Evolutionary conservation across 92 coral and sea anemone species (phyloP).

Genomic region (Scolanthus callimorphus): DNA sequence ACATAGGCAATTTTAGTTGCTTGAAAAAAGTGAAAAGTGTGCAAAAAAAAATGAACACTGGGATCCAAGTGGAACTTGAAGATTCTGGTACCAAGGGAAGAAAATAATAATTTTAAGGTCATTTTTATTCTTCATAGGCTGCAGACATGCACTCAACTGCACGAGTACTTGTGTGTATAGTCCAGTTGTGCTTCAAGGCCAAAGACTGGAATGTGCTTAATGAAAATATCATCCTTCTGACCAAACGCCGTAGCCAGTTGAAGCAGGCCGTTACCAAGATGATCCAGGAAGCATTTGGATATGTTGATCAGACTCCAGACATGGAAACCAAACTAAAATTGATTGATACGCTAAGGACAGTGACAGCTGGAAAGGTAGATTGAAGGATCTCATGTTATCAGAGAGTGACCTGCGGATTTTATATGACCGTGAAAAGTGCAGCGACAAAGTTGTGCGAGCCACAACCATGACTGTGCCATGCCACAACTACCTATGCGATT

Average conservation of each 20-base stretch:
- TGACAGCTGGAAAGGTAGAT: conserved; percentile 99
- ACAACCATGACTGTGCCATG: too few species aligned
- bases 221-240: conserved; percentile 82
- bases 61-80: too few species aligned
- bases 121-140: conserved; percentile 38
- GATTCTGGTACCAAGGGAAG: too few species aligned
- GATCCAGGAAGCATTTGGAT: conserved; percentile 93
- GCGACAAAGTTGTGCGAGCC: too few species aligned
- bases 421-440: too few species aligned
- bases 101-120: too few species aligned
- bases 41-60: too few species aligned
- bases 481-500: too few species aligned
- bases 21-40: too few species aligned
- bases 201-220: conserved; percentile 93
- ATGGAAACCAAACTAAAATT: conserved; percentile 83
- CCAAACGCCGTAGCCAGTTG: conserved; percentile 91
- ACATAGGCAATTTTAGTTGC: too few species aligned
- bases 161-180: conserved; percentile 78
- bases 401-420: too few species aligned
- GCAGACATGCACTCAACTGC: conserved; percentile 97
- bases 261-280: conserved; percentile 99
- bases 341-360: conserved; percentile 90
- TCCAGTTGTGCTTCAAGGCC: conserved; percentile 87
- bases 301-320: conserved; percentile 93
- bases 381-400: too few species aligned